Base-by-base conservation (phyloP, 1,140 invertebrate genomes). In the Mercenaria mercenaria region DNA sequence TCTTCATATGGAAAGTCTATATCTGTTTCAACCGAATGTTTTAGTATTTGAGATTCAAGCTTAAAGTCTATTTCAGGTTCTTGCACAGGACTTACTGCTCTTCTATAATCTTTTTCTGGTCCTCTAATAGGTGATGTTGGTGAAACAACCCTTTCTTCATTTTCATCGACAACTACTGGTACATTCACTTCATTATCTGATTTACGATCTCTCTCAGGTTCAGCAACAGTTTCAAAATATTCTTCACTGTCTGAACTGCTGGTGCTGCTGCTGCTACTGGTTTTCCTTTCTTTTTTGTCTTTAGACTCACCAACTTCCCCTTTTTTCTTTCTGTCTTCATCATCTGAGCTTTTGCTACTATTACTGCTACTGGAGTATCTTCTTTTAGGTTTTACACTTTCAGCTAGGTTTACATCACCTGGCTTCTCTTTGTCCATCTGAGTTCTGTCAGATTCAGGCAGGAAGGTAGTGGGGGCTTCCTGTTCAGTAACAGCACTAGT, bases 51-150 rank as follows among this genome's bases (percentile, higher is more conserved):
- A 34, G 29, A 18, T 6, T 81, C 52, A 37, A 61, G n/a, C 64
- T 84, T 74, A 50, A 84, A 34, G 23, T 86, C 84, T 41, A 77
- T 13, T 86, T 86, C 84, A 77, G 84, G 84, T 61, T 86, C 84
- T 41, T 47, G 37, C 34, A 86, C 23, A 41, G 84, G 84, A 43
- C 84, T 86, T 0, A 86, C 84, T 50, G 41, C 41, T 39, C 84
- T 52, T 61, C 77, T 76, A 18, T n/a, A 59, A 61, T 86, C 84
- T 37, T 59, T 37, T 61, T 74, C 72, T 76, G 84, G 84, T 6
- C 61, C 84, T 56, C 43, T 41, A n/a, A 86, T 86, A 18, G 84
- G 84, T n/a, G 84, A 86, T 23, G 37, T 20, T 56, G 84, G 84
- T 37, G 84, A 86, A 56, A 77, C 50, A 37, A 77, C 84, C 34